Evolutionary conservation across 2,888 invertebrate genomes (phyloP).

Genomic region (Eudasyphora cyanicolor): DNA sequence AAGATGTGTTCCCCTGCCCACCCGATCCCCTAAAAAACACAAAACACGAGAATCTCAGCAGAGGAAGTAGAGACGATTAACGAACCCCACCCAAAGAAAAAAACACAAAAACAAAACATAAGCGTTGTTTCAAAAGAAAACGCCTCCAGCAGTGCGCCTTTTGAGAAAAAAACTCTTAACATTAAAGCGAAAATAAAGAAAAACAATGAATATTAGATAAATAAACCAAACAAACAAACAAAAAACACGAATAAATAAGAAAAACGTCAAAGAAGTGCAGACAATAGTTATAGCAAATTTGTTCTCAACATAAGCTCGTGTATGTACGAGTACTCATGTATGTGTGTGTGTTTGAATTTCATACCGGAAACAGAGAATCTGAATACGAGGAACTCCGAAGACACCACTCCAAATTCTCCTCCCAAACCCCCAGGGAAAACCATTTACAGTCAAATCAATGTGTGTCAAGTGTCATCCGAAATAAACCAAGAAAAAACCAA

Average conservation of each 20-base stretch:
- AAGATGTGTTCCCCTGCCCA: conserved; percentile 69
- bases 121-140: conserved; percentile 52
- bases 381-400: conserved; percentile 1
- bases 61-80: conserved; percentile 28
- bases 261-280: conserved; percentile 52
- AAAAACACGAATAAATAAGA: conserved; percentile 11
- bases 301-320: conserved; percentile 24
- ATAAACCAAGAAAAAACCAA: not conserved
- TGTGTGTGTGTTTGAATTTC: conserved; percentile 27
- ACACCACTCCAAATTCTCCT: not conserved
- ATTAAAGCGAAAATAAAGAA: conserved; percentile 53
- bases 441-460: not conserved
- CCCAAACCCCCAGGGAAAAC: not conserved
- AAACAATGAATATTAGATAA: not conserved
- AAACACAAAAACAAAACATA: too few relatives aligned
- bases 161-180: conserved; percentile 46
- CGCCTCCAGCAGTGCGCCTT: conserved; percentile 56
- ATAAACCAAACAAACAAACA: conserved; percentile 12
- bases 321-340: conserved; percentile 18
- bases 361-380: not conserved
- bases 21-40: conserved; percentile 34
- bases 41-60: not conserved
- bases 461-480: not conserved
- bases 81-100: conserved; percentile 63
- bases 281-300: conserved; percentile 61